phyloP scores from a whole-genome alignment of 2,888 invertebrate species.

The Apamea crenata region DNA sequence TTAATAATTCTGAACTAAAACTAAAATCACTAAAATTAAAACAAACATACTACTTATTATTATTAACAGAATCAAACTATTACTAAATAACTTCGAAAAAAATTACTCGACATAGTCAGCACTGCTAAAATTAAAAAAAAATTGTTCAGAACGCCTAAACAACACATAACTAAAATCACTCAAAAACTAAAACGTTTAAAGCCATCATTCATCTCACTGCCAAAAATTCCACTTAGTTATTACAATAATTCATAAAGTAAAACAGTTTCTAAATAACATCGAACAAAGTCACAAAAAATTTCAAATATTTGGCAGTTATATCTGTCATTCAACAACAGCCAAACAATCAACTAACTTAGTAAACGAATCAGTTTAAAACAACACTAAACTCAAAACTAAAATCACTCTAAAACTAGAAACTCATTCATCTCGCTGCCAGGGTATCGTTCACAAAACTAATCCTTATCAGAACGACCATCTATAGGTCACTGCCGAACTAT shows the following conservation, averaged over 20 bases:
- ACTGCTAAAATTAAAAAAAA: too few relatives aligned
- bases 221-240: neutral
- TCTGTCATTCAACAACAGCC: neutral
- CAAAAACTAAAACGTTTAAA: neutral
- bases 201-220: neutral
- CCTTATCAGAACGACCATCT: conserved; percentile 59
- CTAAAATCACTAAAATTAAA: neutral
- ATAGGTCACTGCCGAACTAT: conserved; percentile 30
- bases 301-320: neutral
- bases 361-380: neutral
- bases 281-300: neutral
- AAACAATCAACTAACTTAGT: neutral
- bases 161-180: conserved; percentile 6
- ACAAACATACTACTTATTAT: neutral
- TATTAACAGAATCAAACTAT: neutral
- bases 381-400: conserved; percentile 1
- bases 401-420: conserved; percentile 11
- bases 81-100: neutral
- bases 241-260: neutral
- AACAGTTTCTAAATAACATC: neutral
- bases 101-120: neutral
- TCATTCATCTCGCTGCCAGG: conserved; percentile 44
- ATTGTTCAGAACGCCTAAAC: neutral
- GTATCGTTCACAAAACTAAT: conserved; percentile 67
- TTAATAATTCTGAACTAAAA: neutral